phyloP scores from a whole-genome alignment of 2,113 vertebrate species.

The Tragelaphus imberbis region DNA sequence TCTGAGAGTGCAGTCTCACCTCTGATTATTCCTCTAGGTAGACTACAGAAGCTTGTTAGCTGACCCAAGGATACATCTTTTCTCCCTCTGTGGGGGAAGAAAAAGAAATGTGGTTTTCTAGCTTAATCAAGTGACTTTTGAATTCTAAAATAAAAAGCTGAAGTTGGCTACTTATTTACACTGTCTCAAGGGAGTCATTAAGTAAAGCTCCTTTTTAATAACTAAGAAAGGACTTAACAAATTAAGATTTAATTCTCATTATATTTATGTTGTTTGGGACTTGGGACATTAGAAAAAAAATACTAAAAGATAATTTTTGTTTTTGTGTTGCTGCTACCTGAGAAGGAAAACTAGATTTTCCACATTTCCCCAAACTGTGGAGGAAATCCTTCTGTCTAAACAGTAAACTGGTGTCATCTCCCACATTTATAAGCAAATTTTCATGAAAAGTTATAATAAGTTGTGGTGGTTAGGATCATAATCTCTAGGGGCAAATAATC shows the following conservation, averaged over 20 bases:
- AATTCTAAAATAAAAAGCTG: slow-evolving; percentile 2
- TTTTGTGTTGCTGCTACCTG: background rate
- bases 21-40: background rate
- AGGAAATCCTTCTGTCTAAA: background rate
- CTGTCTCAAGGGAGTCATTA: background rate
- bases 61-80: background rate
- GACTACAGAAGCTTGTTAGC: background rate
- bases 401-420: background rate
- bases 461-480: background rate
- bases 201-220: background rate
- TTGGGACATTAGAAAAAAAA: background rate
- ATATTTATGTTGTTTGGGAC: background rate
- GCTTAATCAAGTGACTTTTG: background rate
- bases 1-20: background rate
- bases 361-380: background rate
- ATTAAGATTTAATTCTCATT: background rate
- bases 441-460: background rate
- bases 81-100: rapidly evolving
- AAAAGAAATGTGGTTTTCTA: background rate
- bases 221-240: background rate
- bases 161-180: background rate
- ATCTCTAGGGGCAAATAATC: background rate
- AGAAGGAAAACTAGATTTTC: background rate
- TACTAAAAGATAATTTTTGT: background rate
- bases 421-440: background rate